Base-by-base conservation (phyloP, 2,888 invertebrate genomes). In the Aspidiotus rigidus region DNA sequence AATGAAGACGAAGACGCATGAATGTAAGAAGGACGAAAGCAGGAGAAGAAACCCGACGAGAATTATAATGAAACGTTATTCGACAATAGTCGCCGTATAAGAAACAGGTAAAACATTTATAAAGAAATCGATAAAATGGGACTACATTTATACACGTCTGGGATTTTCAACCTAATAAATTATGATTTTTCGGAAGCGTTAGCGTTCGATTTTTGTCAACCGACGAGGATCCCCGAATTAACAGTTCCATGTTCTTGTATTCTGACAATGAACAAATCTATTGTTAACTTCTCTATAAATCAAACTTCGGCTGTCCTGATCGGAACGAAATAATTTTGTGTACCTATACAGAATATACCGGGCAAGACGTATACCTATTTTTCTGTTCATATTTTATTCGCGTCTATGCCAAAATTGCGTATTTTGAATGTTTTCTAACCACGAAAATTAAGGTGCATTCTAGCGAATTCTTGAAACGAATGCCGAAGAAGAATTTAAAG, bases 181-280 rank as follows among this genome's bases (percentile, higher is more conserved):
- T 49, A 49, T 49, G 28, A 28, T 28, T 28, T 49, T 49, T 49
- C n/a, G n/a, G 49, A 49, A 49, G 49, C 49, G 49, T 49, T 49
- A 49, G 49, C 49, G 49, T 49, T 49, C 49, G 49, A 49, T 49
- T 49, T 49, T 49, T 49, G 49, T 49, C 49, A 49, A 49, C 49
- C 49, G 49, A 6, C 49, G 49, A 13, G 49, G n/a, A 49, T 49
- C 28, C 28, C 28, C 11, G 49, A 49, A 49, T 49, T 49, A 49
- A 49, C n/a, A 49, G 49, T 49, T 49, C 49, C 49, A 49, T n/a
- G 11, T n/a, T n/a, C 10, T 13, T 49, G 49, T n/a, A 49, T 28
- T 28, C 28, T 28, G 28, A 28, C 28, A 28, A 28, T 28, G 49
- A 13, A 49, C 49, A 49, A 13, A 13, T 49, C n/a, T n/a, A 49